phyloP scores from a whole-genome alignment of 2,888 invertebrate genomes.

The Pseudococcus longispinus region DNA sequence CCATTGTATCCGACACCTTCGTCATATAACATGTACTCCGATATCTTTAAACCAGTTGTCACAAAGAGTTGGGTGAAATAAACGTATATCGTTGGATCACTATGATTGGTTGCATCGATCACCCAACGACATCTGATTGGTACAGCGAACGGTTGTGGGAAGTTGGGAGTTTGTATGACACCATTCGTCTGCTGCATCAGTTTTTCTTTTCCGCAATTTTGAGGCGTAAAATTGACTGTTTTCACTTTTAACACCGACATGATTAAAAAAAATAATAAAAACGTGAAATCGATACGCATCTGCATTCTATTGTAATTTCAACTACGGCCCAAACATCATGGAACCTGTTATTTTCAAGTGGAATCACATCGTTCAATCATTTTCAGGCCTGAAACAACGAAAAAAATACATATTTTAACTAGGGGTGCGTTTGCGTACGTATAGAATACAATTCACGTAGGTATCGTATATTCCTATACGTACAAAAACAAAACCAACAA shows the following conservation, averaged over 20 bases:
- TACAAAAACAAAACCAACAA: not conserved
- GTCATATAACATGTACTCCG: slow-evolving; percentile 79
- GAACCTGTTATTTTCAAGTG: slow-evolving; percentile 22
- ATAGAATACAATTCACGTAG: too few species aligned
- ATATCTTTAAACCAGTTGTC: slow-evolving; percentile 77
- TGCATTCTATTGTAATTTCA: slow-evolving; percentile 46
- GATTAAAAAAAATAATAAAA: slow-evolving; percentile 36
- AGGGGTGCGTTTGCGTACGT: too few species aligned
- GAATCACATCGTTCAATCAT: slow-evolving; percentile 24
- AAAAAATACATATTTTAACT: not conserved
- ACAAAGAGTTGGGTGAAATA: slow-evolving; percentile 90
- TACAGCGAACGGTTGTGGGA: slow-evolving; percentile 80
- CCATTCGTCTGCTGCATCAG: slow-evolving; percentile 63
- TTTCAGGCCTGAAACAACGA: slow-evolving; percentile 18
- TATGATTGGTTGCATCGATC: slow-evolving; percentile 74
- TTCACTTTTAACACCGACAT: slow-evolving; percentile 49
- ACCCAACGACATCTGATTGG: slow-evolving; percentile 89
- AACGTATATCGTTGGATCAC: slow-evolving; percentile 78
- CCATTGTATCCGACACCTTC: slow-evolving; percentile 64
- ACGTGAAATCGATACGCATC: slow-evolving; percentile 46
- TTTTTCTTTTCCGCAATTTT: slow-evolving; percentile 36
- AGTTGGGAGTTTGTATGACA: slow-evolving; percentile 81
- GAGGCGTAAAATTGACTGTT: slow-evolving; percentile 33
- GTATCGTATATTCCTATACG: not conserved
- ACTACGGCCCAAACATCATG: slow-evolving; percentile 45